Evolutionary conservation across 1,140 invertebrate species (phyloP).

Genomic region (Apis cerana): DNA sequence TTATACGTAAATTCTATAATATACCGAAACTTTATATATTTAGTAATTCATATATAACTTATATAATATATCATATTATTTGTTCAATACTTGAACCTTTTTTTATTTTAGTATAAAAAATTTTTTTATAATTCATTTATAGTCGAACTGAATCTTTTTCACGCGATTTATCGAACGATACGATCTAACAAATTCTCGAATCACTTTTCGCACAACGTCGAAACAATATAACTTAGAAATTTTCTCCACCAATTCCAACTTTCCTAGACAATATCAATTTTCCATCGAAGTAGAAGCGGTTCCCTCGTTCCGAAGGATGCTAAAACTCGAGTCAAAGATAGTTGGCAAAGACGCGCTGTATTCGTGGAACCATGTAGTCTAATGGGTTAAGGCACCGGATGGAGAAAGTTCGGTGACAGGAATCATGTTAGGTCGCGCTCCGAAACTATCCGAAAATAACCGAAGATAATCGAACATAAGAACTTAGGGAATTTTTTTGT

Average conservation of each 20-base stretch:
- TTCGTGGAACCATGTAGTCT: neutral
- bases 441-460: neutral
- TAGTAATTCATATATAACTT: too few species aligned
- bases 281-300: neutral
- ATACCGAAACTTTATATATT: too few species aligned
- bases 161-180: neutral
- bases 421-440: conserved; percentile 13
- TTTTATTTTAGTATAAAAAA: too few species aligned
- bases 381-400: conserved; percentile 12
- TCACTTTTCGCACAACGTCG: neutral
- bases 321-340: neutral
- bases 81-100: too few species aligned
- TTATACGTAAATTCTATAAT: too few species aligned
- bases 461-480: conserved; percentile 23
- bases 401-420: conserved; percentile 1
- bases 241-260: neutral
- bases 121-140: too few species aligned
- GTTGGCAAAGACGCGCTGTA: neutral
- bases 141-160: too few species aligned
- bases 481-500: conserved; percentile 9
- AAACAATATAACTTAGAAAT: neutral
- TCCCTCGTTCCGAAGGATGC: neutral
- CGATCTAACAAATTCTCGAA: neutral
- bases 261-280: conserved; percentile 1
- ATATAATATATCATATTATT: too few species aligned